Conservation (phyloP, 2,113 vertebrate genomes). For the Petromus typicus region DNA sequence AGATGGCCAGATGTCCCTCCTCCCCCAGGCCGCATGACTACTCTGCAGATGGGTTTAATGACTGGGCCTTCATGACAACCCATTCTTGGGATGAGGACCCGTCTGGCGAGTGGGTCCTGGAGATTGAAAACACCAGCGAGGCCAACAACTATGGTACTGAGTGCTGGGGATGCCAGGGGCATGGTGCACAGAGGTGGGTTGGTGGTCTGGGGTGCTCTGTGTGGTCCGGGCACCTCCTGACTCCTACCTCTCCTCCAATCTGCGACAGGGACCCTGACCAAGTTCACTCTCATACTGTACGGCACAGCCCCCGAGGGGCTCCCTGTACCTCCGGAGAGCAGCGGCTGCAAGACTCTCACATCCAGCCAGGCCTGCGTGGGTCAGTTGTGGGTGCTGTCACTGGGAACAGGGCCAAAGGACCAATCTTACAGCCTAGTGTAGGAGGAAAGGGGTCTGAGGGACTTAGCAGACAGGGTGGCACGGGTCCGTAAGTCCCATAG, state of each 20-base stretch:
- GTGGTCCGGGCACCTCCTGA: neutral
- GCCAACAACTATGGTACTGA: slow-evolving; percentile 94
- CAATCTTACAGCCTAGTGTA: neutral
- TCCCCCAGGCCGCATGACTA: slow-evolving; percentile 93
- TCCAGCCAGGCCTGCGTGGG: slow-evolving; percentile 97
- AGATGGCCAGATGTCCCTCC: too few relatives aligned
- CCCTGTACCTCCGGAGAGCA: slow-evolving; percentile 92
- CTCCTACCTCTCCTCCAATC: accelerated
- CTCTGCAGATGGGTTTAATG: slow-evolving; percentile 97
- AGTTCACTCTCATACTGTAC: slow-evolving; percentile 95
- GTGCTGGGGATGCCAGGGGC: accelerated
- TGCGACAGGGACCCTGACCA: slow-evolving; percentile 92
- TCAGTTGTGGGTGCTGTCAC: slow-evolving; percentile 84
- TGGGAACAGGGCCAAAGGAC: neutral
- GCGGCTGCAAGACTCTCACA: slow-evolving; percentile 96
- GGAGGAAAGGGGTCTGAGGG: neutral
- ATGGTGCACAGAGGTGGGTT: accelerated
- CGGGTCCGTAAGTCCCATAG: neutral
- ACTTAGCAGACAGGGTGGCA: neutral
- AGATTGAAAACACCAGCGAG: slow-evolving; percentile 95
- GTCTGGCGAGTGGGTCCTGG: slow-evolving; percentile 93
- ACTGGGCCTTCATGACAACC: slow-evolving; percentile 99
- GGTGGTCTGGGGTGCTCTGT: accelerated
- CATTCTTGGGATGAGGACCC: slow-evolving; percentile 98
- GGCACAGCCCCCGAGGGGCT: slow-evolving; percentile 91